These are phyloP conservation scores for Cecropterus lyciades DNA, from an alignment of 1,140 invertebrate species.

Conservation along the genomic window DNA sequence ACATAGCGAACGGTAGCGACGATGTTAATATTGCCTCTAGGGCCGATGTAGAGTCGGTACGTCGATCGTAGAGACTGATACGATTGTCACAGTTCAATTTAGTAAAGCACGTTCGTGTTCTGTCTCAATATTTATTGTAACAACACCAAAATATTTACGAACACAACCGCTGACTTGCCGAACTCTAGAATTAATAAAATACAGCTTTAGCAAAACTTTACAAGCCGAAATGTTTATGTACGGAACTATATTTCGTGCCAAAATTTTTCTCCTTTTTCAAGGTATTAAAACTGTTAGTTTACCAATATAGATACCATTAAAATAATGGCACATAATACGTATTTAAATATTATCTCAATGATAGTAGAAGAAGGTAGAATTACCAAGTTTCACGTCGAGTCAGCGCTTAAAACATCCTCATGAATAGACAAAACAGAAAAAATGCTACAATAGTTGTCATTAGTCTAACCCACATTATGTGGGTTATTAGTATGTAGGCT, in stretches of 20 bases:
- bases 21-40: conserved; percentile 41
- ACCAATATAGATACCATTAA: too few species aligned
- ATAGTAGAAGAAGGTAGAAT: too few species aligned
- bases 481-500: too few species aligned
- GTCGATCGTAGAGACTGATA: conserved; percentile 47
- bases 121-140: conserved; percentile 24
- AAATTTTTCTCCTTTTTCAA: neutral
- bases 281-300: too few species aligned
- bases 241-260: conserved; percentile 14
- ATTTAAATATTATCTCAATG: too few species aligned
- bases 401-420: too few species aligned
- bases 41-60: conserved; percentile 41
- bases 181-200: conserved; percentile 24
- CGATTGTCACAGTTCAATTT: conserved; percentile 59
- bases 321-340: too few species aligned
- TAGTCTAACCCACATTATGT: too few species aligned
- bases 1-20: conserved; percentile 48
- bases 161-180: conserved; percentile 14
- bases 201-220: conserved; percentile 19
- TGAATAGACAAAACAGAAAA: too few species aligned
- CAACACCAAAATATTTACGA: conserved; percentile 25
- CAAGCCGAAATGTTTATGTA: conserved; percentile 12
- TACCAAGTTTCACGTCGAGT: too few species aligned
- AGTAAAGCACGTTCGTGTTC: conserved; percentile 47
- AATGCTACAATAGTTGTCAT: too few species aligned